Conservation (phyloP, 1,140 invertebrate species). For the Dreissena rostriformis region DNA sequence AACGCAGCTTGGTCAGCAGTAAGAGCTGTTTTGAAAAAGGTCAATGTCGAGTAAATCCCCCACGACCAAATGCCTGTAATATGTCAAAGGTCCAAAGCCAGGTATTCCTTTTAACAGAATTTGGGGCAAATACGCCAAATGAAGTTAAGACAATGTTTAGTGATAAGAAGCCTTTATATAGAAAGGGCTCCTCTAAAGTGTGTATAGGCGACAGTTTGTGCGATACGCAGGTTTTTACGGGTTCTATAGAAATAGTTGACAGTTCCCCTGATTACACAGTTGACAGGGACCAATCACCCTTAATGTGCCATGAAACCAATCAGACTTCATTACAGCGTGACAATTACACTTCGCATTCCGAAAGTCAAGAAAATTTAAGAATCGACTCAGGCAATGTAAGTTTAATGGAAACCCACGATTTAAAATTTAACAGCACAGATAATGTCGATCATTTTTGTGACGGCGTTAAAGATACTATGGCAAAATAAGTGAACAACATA, state of each 20-base stretch:
- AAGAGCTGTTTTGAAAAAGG: conserved; percentile 28
- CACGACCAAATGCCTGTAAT: neutral
- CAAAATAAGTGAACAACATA: neutral
- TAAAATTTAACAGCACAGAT: neutral
- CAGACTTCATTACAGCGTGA: neutral
- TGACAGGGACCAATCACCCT: neutral
- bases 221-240: no score
- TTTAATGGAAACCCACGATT: conserved; percentile 7
- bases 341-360: neutral
- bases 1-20: neutral
- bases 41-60: neutral
- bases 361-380: conserved; percentile 10
- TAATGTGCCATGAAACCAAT: neutral
- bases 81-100: conserved; percentile 30
- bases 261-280: neutral
- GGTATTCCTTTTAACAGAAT: conserved; percentile 39
- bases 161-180: neutral
- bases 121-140: conserved; percentile 47
- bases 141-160: conserved; percentile 31
- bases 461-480: neutral
- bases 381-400: conserved; percentile 39
- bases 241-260: neutral
- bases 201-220: neutral
- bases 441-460: neutral
- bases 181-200: neutral